These are phyloP conservation scores for Hephaestus fuliginosus DNA, from an alignment of 2,797 vertebrate genomes.

Conservation along the genomic window DNA sequence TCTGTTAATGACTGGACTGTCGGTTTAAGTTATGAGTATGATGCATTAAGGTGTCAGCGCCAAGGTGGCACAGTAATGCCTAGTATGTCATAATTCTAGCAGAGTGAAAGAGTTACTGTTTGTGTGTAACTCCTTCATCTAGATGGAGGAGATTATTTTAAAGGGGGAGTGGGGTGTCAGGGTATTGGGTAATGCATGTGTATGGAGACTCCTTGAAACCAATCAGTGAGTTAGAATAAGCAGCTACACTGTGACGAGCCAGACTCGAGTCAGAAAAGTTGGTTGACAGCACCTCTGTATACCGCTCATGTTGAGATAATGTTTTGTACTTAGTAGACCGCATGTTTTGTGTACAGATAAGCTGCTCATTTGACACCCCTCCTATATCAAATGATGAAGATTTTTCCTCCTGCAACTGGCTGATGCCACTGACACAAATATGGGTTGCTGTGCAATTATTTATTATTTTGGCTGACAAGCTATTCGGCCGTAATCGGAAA, in stretches of 20 bases:
- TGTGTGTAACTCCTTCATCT: too few species aligned
- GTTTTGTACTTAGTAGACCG: not conserved
- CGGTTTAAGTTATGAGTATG: not conserved
- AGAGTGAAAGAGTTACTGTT: too few species aligned
- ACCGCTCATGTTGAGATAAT: not conserved
- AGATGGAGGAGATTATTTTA: not conserved
- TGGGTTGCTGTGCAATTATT: constrained; percentile 39
- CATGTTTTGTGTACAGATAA: not conserved
- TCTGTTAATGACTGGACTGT: not conserved
- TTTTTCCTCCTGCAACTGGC: constrained; percentile 3
- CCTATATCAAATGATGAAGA: not conserved
- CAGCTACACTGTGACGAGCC: not conserved
- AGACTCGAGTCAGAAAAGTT: not conserved
- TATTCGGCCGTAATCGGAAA: constrained; percentile 51
- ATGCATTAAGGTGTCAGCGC: not conserved
- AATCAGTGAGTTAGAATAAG: not conserved
- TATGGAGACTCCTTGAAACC: not conserved
- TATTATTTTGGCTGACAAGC: constrained; percentile 42
- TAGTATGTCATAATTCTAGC: too few species aligned
- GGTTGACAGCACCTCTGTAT: not conserved
- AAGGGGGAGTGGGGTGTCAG: too few species aligned
- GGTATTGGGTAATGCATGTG: not conserved
- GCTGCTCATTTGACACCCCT: not conserved
- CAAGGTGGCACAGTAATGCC: too few species aligned
- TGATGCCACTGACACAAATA: constrained; percentile 24